phyloP scores from a whole-genome alignment of 2,888 invertebrate species.

The Dicroscelio sp. region DNA sequence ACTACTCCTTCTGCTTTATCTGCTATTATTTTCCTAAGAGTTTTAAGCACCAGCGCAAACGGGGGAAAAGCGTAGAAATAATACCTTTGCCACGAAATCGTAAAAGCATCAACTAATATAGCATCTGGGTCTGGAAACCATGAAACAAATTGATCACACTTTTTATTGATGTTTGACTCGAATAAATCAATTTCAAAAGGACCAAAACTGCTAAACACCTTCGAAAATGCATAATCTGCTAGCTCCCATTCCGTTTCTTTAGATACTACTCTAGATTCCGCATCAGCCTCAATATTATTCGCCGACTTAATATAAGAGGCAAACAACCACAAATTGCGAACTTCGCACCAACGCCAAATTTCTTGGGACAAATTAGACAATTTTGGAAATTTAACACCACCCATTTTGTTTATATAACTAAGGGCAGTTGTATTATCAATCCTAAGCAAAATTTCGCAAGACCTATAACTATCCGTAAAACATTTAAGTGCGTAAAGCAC shows the following conservation, averaged over 20 bases:
- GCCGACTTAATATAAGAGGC: conserved; percentile 45
- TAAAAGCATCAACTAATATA: conserved; percentile 76
- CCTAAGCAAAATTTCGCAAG: too few relatives aligned
- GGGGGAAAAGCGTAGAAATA: conserved; percentile 81
- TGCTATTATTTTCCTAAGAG: background rate
- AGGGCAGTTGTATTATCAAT: too few relatives aligned
- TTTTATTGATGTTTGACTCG: conserved; percentile 67
- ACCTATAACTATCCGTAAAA: too few relatives aligned
- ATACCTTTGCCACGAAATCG: conserved; percentile 57
- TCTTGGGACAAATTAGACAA: background rate
- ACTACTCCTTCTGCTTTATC: background rate
- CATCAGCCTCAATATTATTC: conserved; percentile 40
- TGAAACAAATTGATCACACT: conserved; percentile 70
- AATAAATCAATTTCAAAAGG: conserved; percentile 78
- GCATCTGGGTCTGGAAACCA: conserved; percentile 73
- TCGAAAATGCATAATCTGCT: background rate
- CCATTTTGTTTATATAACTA: conserved; percentile 67
- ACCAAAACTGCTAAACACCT: too few relatives aligned
- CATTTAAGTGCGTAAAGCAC: conserved; percentile 35
- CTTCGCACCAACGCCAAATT: conserved; percentile 62
- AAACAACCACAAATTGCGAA: conserved; percentile 11
- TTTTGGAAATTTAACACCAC: conserved; percentile 19
- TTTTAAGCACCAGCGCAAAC: conserved; percentile 75
- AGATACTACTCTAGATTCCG: conserved; percentile 31
- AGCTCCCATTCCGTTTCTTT: conserved; percentile 45